A percentile compares a stretch with the other conserved stretches of the same genome.
Conservation (phyloP, 1,140 invertebrate genomes). For the Drosophila pallidifrons region DNA sequence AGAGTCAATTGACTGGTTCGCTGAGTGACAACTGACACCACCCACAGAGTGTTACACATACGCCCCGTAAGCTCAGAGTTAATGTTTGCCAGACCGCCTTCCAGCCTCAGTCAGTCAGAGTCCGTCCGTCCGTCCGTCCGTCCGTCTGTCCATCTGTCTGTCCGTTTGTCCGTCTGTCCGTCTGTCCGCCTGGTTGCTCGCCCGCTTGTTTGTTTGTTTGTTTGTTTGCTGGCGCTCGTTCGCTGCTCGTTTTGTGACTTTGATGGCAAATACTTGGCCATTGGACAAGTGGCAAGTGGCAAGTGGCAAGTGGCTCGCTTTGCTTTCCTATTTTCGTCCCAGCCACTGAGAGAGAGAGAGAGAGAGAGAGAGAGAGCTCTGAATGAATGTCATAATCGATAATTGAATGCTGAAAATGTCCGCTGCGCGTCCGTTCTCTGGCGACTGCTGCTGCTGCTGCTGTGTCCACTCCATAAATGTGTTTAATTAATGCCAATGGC, state of each 20-base stretch:
- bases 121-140: no score
- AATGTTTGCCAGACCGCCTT: conserved; percentile 26
- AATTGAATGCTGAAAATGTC: conserved; percentile 81
- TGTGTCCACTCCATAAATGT: conserved; percentile 63
- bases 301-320: conserved; percentile 42
- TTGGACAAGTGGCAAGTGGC: conserved; percentile 15
- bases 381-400: conserved; percentile 83
- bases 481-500: conserved; percentile 80
- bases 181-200: not conserved
- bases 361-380: conserved; percentile 54
- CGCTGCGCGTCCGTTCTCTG: conserved; percentile 18
- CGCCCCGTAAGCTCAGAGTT: conserved; percentile 21
- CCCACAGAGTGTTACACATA: conserved; percentile 37
- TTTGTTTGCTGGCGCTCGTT: conserved; percentile 55
- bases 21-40: conserved; percentile 48
- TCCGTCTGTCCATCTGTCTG: not conserved
- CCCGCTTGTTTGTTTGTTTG: conserved; percentile 27
- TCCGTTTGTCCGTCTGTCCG: not conserved
- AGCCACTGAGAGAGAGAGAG: not conserved
- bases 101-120: not conserved
- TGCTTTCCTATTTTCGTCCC: conserved; percentile 67
- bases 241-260: conserved; percentile 63
- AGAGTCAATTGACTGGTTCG: conserved; percentile 37
- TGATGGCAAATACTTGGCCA: conserved; percentile 59
- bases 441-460: conserved; percentile 22